A percentile compares a stretch with the other conserved stretches of the same genome.
These are phyloP conservation scores for Cheilosia urbana DNA, from an alignment of 2,888 invertebrate species.

Conservation along the genomic window DNA sequence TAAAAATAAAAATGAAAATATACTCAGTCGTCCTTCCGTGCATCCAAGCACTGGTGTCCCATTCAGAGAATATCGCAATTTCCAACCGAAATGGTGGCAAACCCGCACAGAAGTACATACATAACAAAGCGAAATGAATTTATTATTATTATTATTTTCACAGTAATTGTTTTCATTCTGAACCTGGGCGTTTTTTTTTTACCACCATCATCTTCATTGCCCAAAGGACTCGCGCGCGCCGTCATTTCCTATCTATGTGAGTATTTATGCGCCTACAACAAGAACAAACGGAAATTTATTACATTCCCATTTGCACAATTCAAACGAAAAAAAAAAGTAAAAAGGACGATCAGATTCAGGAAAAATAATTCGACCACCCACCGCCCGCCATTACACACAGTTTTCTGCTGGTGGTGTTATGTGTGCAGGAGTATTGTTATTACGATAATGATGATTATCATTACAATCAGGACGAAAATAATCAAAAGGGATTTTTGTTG, in stretches of 20 bases:
- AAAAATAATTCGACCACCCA: conserved; percentile 15
- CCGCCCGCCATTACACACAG: conserved; percentile 35
- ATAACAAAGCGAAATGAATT: conserved; percentile 54
- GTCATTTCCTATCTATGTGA: conserved; percentile 35
- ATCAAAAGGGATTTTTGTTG: conserved; percentile 55
- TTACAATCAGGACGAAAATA: conserved; percentile 61
- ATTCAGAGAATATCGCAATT: conserved; percentile 30
- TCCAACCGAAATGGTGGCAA: conserved; percentile 31
- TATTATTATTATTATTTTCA: conserved; percentile 62
- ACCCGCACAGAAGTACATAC: conserved; percentile 33
- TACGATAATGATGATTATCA: conserved; percentile 46
- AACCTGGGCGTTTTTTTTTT: neutral
- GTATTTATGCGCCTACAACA: conserved; percentile 35
- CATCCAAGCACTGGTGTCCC: conserved; percentile 13
- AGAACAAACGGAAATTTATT: conserved; percentile 56
- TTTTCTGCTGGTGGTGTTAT: conserved; percentile 15
- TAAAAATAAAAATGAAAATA: conserved; percentile 3
- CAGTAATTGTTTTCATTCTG: conserved; percentile 55
- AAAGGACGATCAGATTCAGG: conserved; percentile 9
- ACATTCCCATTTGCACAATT: conserved; percentile 58
- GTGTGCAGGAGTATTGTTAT: conserved; percentile 45
- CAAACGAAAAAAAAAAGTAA: conserved; percentile 47
- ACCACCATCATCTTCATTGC: conserved; percentile 43
- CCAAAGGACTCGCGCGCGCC: conserved; percentile 47
- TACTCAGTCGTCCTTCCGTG: neutral